phyloP scores from a whole-genome alignment of 2,888 invertebrate genomes.

The Phorcus lineatus region DNA sequence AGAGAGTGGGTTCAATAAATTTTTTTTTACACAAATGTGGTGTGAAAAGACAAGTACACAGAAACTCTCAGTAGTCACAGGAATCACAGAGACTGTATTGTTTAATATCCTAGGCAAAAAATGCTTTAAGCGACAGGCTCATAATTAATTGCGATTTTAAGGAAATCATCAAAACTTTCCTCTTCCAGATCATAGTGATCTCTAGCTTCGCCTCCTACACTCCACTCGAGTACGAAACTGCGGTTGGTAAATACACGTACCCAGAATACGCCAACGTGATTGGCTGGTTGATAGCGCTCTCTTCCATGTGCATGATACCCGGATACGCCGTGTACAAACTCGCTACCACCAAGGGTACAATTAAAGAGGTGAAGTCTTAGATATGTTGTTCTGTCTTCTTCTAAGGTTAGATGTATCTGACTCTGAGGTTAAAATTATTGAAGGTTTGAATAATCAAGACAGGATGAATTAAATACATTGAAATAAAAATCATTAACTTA shows the following conservation, averaged over 20 bases:
- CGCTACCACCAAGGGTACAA: slow-evolving; percentile 86
- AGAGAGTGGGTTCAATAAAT: too few relatives aligned
- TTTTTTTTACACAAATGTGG: too few relatives aligned
- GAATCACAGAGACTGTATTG: too few relatives aligned
- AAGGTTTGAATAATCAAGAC: too few relatives aligned
- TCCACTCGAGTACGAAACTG: slow-evolving; percentile 83
- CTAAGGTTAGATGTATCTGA: too few relatives aligned
- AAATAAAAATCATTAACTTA: too few relatives aligned
- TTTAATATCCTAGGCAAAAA: background rate
- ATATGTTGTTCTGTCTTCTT: background rate
- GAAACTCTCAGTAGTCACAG: too few relatives aligned
- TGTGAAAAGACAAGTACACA: too few relatives aligned
- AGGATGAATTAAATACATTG: too few relatives aligned
- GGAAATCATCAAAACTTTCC: too few relatives aligned
- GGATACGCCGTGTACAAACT: slow-evolving; percentile 83
- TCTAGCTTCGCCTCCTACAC: slow-evolving; percentile 69
- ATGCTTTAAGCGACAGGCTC: background rate
- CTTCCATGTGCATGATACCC: slow-evolving; percentile 78
- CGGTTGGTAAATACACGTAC: slow-evolving; percentile 82
- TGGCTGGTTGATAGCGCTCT: slow-evolving; percentile 76
- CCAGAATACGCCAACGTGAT: slow-evolving; percentile 77
- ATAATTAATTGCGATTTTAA: too few relatives aligned
- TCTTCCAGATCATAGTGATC: slow-evolving; percentile 67
- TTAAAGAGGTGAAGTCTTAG: slow-evolving; percentile 81
- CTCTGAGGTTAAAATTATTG: too few relatives aligned